phyloP scores from a whole-genome alignment of 2,113 vertebrate genomes.

The Channa maculata region DNA sequence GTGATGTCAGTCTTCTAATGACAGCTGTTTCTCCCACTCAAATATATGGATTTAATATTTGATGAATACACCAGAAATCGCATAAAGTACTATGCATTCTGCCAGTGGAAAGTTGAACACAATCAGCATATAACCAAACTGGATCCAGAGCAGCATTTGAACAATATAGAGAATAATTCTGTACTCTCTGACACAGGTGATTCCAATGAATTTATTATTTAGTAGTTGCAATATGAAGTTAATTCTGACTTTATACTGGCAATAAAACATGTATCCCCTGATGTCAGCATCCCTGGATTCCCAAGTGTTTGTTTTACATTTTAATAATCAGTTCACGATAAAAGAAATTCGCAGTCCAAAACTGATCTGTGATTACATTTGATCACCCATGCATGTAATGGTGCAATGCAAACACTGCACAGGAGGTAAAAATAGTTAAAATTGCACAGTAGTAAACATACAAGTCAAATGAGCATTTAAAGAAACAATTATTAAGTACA shows the following conservation, averaged over 20 bases:
- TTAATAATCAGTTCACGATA: slow-evolving; percentile 23
- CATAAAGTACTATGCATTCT: slow-evolving; percentile 17
- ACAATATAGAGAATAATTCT: neutral
- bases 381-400: slow-evolving; percentile 18
- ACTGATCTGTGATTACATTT: slow-evolving; percentile 37
- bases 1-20: slow-evolving; percentile 33
- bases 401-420: slow-evolving; percentile 46
- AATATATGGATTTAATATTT: slow-evolving; percentile 34
- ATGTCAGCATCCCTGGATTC: slow-evolving; percentile 56
- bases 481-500: slow-evolving; percentile 22
- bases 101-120: slow-evolving; percentile 2
- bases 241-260: slow-evolving; percentile 26
- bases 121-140: neutral
- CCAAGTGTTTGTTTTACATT: slow-evolving; percentile 20
- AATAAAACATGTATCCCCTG: slow-evolving; percentile 57
- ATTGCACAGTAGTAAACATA: slow-evolving; percentile 44
- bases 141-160: slow-evolving; percentile 5
- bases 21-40: neutral
- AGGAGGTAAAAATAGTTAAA: slow-evolving; percentile 41
- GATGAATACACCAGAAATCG: slow-evolving; percentile 26
- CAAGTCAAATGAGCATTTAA: slow-evolving; percentile 42
- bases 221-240: slow-evolving; percentile 57
- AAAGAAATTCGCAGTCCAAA: slow-evolving; percentile 31
- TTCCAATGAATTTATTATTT: slow-evolving; percentile 68
- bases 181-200: slow-evolving; percentile 5